A percentile compares a stretch with the other conserved stretches of the same genome.
These are phyloP conservation scores for Papilio elwesi DNA, from an alignment of 2,888 invertebrate species.

Conservation along the genomic window DNA sequence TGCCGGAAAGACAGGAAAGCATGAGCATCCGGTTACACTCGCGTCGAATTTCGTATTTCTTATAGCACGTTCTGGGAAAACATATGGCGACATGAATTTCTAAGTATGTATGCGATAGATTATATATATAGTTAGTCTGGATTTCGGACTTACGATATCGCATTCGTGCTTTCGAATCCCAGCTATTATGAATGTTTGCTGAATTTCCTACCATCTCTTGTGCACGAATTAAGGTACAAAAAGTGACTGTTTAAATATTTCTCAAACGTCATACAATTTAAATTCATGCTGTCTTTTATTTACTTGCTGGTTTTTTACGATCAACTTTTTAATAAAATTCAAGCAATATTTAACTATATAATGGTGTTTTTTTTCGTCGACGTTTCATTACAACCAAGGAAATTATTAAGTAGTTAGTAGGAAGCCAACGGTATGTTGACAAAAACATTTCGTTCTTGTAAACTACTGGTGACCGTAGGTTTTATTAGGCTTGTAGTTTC, in stretches of 20 bases:
- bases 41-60: background rate
- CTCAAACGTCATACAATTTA: too few relatives aligned
- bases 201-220: too few relatives aligned
- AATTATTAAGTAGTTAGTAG: background rate
- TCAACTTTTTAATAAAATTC: too few relatives aligned
- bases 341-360: background rate
- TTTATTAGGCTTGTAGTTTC: slow-evolving; percentile 59
- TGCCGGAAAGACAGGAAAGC: background rate
- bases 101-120: background rate
- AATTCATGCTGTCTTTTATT: too few relatives aligned
- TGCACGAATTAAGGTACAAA: too few relatives aligned
- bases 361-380: background rate
- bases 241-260: too few relatives aligned
- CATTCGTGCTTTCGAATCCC: background rate
- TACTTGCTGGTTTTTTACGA: too few relatives aligned
- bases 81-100: background rate
- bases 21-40: background rate
- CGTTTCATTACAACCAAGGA: background rate
- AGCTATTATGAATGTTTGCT: background rate
- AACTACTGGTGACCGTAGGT: slow-evolving; percentile 49
- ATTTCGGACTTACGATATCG: slow-evolving; percentile 17
- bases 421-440: slow-evolving; percentile 35
- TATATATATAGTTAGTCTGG: slow-evolving; percentile 7
- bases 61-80: slow-evolving; percentile 3
- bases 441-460: slow-evolving; percentile 44